Percentiles rank a stretch among this genome's conserved stretches.
These are phyloP conservation scores for Anas platyrhynchos DNA, from an alignment of 2,113 vertebrate species.

Conservation along the genomic window DNA sequence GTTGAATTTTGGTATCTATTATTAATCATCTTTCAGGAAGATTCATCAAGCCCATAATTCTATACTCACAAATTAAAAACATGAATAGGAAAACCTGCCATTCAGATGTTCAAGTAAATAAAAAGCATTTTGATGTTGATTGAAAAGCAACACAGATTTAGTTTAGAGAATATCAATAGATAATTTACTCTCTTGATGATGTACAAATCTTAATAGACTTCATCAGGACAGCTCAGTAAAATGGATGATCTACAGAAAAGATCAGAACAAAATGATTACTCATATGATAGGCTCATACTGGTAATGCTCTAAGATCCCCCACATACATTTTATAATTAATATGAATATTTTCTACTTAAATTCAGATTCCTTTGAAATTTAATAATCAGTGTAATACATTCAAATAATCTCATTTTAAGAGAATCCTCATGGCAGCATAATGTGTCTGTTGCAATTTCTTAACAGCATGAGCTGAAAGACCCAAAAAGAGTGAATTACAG, in stretches of 20 bases:
- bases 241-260: neutral
- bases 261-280: neutral
- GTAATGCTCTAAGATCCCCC: neutral
- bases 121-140: neutral
- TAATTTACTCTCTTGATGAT: neutral
- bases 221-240: neutral
- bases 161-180: neutral
- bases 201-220: conserved; percentile 9
- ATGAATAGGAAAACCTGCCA: neutral
- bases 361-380: neutral
- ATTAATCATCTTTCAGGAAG: neutral
- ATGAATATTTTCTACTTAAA: neutral
- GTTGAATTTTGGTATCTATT: neutral
- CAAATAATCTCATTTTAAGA: conserved; percentile 61
- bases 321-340: neutral
- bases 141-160: conserved; percentile 6
- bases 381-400: conserved; percentile 42
- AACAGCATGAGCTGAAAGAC: conserved; percentile 60
- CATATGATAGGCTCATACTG: neutral
- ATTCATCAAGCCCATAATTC: neutral
- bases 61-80: neutral
- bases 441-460: conserved; percentile 57
- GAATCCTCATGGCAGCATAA: conserved; percentile 53
- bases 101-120: conserved; percentile 20
- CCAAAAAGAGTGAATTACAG: conserved; percentile 68